Percentiles rank a stretch among this genome's conserved stretches.
Conservation (phyloP, 2,797 vertebrate species). For the Pseudopleuronectes americanus region DNA sequence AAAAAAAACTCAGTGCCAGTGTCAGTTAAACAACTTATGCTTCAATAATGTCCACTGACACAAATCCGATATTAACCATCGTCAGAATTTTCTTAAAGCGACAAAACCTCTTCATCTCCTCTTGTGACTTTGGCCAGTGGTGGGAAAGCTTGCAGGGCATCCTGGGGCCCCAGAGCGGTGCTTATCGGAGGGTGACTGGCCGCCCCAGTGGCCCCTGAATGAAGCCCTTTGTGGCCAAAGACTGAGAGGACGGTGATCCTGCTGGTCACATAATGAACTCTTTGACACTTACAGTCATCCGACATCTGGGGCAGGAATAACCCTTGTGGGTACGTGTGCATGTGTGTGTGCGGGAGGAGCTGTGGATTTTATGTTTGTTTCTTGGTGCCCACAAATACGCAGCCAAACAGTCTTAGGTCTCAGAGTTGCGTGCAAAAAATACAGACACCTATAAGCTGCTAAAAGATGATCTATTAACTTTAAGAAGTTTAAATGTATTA, state of each 20-base stretch:
- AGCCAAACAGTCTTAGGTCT: background rate
- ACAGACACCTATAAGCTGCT: background rate
- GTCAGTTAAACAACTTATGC: slow-evolving; percentile 2
- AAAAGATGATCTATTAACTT: background rate
- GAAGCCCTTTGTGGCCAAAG: slow-evolving; percentile 72
- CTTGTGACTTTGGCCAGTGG: background rate
- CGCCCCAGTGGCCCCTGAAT: slow-evolving; percentile 69
- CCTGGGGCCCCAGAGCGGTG: slow-evolving; percentile 33
- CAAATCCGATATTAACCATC: background rate
- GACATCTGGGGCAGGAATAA: slow-evolving; percentile 35
- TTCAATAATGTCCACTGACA: background rate
- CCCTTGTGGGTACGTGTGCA: background rate
- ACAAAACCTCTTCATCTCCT: background rate
- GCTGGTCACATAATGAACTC: slow-evolving; percentile 69
- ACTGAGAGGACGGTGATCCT: slow-evolving; percentile 44
- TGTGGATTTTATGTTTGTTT: too few relatives aligned
- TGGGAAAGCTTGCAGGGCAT: slow-evolving; percentile 20
- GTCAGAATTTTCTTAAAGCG: too few relatives aligned
- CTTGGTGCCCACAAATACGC: background rate
- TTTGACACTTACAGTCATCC: slow-evolving; percentile 75
- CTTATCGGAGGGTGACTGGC: slow-evolving; percentile 55
- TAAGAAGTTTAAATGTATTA: background rate
- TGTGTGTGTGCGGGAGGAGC: too few relatives aligned
- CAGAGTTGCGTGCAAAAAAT: background rate
- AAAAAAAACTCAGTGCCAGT: background rate